A percentile compares a stretch with the other conserved stretches of the same genome.
These are phyloP conservation scores for Polypterus senegalus DNA, from an alignment of 2,113 vertebrate species.

Conservation along the genomic window DNA sequence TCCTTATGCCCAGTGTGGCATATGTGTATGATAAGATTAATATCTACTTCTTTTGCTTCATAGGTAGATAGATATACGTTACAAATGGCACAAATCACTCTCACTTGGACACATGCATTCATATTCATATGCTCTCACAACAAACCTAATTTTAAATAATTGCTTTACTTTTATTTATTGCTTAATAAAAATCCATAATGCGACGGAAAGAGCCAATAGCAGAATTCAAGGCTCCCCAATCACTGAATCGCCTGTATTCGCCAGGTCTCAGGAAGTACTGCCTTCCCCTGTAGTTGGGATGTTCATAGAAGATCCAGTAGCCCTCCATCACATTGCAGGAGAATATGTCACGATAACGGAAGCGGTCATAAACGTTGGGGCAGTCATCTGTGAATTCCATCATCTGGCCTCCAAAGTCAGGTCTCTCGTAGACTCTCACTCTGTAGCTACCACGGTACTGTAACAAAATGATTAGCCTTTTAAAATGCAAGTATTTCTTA, in stretches of 20 bases:
- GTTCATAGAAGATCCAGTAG: constrained; percentile 54
- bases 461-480: not conserved
- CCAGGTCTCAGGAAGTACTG: constrained; percentile 47
- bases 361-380: constrained; percentile 41
- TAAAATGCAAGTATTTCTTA: too few species aligned
- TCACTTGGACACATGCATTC: too few species aligned
- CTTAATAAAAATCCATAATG: constrained; percentile 28
- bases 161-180: too few species aligned
- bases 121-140: too few species aligned
- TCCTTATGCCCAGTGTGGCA: too few species aligned
- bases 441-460: constrained; percentile 48
- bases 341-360: constrained; percentile 37
- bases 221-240: constrained; percentile 50
- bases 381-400: constrained; percentile 52
- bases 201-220: constrained; percentile 52
- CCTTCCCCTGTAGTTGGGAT: constrained; percentile 50
- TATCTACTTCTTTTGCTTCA: too few species aligned
- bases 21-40: too few species aligned
- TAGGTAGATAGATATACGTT: too few species aligned
- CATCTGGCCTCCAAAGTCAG: constrained; percentile 41
- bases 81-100: too few species aligned
- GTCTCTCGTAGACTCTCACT: constrained; percentile 49
- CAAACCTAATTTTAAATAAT: too few species aligned
- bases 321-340: constrained; percentile 42
- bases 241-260: constrained; percentile 45